Base-by-base conservation (phyloP, 2,113 vertebrate genomes). In the Amphilophus citrinellus region DNA sequence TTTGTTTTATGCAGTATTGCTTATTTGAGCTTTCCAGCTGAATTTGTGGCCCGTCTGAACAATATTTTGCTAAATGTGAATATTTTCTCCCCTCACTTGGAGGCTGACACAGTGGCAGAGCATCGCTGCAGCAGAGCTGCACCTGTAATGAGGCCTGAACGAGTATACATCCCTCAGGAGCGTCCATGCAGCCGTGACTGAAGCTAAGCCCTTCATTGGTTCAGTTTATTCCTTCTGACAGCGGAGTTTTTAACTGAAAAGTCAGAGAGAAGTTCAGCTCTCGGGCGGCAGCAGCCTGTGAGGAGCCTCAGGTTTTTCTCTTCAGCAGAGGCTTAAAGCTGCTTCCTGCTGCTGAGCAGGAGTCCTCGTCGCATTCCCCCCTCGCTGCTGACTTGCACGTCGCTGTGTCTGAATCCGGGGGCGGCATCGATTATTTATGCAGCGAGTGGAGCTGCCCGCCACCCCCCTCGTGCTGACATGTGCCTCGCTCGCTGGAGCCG, bases 361-460 rank as follows among this genome's bases (percentile, higher is more conserved):
- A 76, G 61, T 60, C 77, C 65, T 73, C 47, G 2, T 61, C 4
- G 10, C 57, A 7, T 3, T 73, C 42, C 17, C 32, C 50, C 53
- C 63, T 13, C n/a, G 2, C 61, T 57, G 77, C 80, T 59, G 85
- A 82, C 84, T 76, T 2, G 79, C 65, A 30, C 91, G 80, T 63
- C 76, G 68, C 79, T 90, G 73, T 92, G 90, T 92, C 93, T 61
- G 94, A 94, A 89, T 94, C 91, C 88, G 88, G 95, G 94, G 90
- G 80, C 82, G 44, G 87, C 94, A 98, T 98, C 91, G 97, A 97
- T 97, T 97, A 96, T 96, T 96, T 95, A 95, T 97, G 95, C 93
- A 87, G 94, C 89, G 92, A 92, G 94, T 90, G 95, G 92, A 93
- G 61, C 85, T 53, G n/a, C 80, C 85, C 78, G 82, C 83, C 85